Conservation (phyloP, 2,113 vertebrate species). For the Mus spicilegus region DNA sequence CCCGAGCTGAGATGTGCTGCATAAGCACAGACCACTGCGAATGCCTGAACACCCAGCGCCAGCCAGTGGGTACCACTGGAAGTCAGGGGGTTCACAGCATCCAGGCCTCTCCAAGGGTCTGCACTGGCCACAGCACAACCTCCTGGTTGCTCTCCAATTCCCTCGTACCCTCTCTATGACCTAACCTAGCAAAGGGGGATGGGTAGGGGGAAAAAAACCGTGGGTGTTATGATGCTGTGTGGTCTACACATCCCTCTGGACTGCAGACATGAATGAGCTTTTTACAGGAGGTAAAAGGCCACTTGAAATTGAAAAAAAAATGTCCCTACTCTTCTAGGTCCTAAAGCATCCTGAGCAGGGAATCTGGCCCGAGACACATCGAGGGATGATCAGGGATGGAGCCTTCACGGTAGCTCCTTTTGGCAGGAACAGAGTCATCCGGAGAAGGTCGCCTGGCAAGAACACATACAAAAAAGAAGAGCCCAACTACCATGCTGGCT, state of each 20-base stretch:
- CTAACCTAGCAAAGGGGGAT: not conserved
- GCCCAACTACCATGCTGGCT: not conserved
- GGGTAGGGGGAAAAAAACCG: not conserved
- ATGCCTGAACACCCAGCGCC: not conserved
- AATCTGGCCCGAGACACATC: not conserved
- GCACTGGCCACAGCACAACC: not conserved
- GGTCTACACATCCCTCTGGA: slow-evolving; percentile 33
- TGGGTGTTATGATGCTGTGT: not conserved
- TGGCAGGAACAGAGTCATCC: not conserved
- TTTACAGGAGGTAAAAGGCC: not conserved
- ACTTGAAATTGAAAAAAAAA: not conserved
- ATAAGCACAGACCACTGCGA: not conserved
- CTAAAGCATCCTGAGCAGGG: not conserved
- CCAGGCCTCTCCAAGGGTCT: not conserved
- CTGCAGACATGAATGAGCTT: slow-evolving; percentile 37
- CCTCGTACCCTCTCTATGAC: not conserved
- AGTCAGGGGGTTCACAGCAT: not conserved
- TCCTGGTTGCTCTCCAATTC: not conserved
- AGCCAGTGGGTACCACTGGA: not conserved
- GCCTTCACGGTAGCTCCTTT: not conserved
- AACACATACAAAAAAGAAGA: rapidly evolving
- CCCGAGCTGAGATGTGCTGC: not conserved
- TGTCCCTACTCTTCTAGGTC: not conserved
- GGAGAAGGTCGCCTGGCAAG: not conserved
- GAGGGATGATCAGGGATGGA: rapidly evolving